phyloP scores from a whole-genome alignment of 2,113 vertebrate species.

The Ramphastos sulfuratus region DNA sequence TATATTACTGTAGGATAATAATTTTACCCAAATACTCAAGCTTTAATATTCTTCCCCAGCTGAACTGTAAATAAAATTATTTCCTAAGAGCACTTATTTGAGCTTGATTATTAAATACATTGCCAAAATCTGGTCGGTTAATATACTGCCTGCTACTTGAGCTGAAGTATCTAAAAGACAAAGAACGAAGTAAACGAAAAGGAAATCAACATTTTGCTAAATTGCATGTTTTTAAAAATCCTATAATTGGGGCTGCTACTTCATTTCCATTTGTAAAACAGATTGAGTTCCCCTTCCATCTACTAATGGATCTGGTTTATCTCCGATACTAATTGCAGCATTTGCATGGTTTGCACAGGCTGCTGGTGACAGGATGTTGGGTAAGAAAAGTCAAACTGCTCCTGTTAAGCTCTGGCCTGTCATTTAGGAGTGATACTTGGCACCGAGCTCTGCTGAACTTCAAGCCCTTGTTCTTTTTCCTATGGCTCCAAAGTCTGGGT shows the following conservation, averaged over 20 bases:
- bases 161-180: conserved; percentile 68
- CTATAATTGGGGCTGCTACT: conserved; percentile 68
- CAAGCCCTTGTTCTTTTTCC: not conserved
- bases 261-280: conserved; percentile 74
- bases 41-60: conserved; percentile 62
- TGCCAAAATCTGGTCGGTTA: conserved; percentile 68
- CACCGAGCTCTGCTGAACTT: not conserved
- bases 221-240: conserved; percentile 71
- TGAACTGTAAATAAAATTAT: conserved; percentile 72
- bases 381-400: conserved; percentile 39
- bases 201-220: conserved; percentile 72
- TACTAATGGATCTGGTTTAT: conserved; percentile 66
- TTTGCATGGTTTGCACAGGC: conserved; percentile 37
- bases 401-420: conserved; percentile 49
- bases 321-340: conserved; percentile 69
- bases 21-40: conserved; percentile 45
- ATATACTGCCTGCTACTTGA: conserved; percentile 59
- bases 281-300: conserved; percentile 64
- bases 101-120: conserved; percentile 69
- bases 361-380: conserved; percentile 32
- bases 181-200: conserved; percentile 64
- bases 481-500: conserved; percentile 41
- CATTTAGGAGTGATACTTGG: not conserved
- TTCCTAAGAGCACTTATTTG: conserved; percentile 69
- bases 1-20: conserved; percentile 35